Base-by-base conservation (phyloP, 2,797 vertebrate genomes). In the Oryzias sinensis region DNA sequence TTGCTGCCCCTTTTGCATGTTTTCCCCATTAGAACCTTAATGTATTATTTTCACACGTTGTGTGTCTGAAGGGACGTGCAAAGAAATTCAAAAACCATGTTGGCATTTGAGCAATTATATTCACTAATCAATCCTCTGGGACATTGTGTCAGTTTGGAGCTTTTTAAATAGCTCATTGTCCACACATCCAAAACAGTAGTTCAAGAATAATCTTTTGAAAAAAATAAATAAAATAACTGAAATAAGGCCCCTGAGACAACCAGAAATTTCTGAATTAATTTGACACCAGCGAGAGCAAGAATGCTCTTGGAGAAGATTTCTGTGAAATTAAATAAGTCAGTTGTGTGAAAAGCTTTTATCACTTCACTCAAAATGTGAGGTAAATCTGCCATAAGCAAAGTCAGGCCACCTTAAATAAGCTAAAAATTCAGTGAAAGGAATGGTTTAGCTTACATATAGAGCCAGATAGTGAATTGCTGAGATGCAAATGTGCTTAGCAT, bases 301-400 rank as follows among this genome's bases (percentile, higher is more conserved):
- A 44, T 54, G 49, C 44, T 44, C 74, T 52, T 69, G 55, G 48
- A 62, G 62, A 60, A 75, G 44, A 64, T 16, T 44, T 2, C 24
- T 51, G n/a, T 20, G n/a, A 24, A 47, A 24, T 16, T 1, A 18
- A 43, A 51, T 41, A 4, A 44, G 41, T 62, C 25, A 55, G n/a
- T 61, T 60, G 72, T 66, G 55, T 56, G 49, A 59, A 76, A 54
- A 33, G 14, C 63, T 66, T 25, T 47, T 49, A 64, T 75, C 48
- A 65, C 53, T 74, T 45, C 42, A 58, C 37, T 59, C 18, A 45
- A 69, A 56, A 44, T 40, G 33, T 18, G 14, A 17, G 46, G 62
- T 68, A 67, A 70, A 71, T 79, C 71, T 74, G 59, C 46, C 55
- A 61, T 44, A 42, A 45, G 43, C 43, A 46, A 50, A 72, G 74